Percentiles rank a stretch among this genome's conserved stretches.
phyloP scores from a whole-genome alignment of 2,888 invertebrate species.

The Drosophila monieri region DNA sequence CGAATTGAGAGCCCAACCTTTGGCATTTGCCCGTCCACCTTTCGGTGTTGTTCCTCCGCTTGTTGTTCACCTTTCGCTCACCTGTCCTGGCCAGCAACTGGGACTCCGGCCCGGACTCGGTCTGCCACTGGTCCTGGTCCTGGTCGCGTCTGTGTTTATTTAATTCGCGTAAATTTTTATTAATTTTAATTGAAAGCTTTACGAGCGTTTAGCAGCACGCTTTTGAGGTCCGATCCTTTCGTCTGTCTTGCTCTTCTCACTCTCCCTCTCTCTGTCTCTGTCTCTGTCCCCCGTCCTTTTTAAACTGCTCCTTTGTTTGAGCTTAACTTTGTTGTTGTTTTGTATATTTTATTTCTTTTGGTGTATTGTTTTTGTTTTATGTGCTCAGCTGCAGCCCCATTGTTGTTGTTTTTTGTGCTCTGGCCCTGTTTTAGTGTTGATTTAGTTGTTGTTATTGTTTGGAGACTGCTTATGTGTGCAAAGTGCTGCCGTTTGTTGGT shows the following conservation, averaged over 20 bases:
- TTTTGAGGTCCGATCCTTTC: conserved; percentile 22
- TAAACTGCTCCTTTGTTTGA: conserved; percentile 64
- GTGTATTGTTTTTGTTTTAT: conserved; percentile 10
- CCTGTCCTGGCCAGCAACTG: conserved; percentile 15
- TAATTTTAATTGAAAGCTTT: conserved; percentile 80
- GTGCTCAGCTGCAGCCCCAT: conserved; percentile 26
- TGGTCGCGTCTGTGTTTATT: conserved; percentile 60
- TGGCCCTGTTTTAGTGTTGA: conserved; percentile 41
- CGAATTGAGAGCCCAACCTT: not conserved
- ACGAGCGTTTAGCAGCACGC: conserved; percentile 54
- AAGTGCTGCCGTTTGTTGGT: conserved; percentile 30
- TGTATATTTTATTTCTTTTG: conserved; percentile 15
- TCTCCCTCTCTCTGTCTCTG: not conserved
- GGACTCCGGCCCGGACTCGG: not conserved
- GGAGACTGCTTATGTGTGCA: conserved; percentile 40
- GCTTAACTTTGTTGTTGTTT: conserved; percentile 45
- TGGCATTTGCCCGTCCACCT: not conserved
- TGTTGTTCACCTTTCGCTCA: conserved; percentile 1
- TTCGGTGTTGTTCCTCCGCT: not conserved
- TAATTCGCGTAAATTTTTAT: conserved; percentile 77
- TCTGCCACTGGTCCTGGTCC: conserved; percentile 9
- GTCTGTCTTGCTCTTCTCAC: conserved; percentile 7
- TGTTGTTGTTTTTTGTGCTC: conserved; percentile 19
- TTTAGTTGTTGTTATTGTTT: conserved; percentile 50
- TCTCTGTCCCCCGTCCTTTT: not conserved